phyloP scores from a whole-genome alignment of 2,888 invertebrate species.

The Drosophila setosimentum region DNA sequence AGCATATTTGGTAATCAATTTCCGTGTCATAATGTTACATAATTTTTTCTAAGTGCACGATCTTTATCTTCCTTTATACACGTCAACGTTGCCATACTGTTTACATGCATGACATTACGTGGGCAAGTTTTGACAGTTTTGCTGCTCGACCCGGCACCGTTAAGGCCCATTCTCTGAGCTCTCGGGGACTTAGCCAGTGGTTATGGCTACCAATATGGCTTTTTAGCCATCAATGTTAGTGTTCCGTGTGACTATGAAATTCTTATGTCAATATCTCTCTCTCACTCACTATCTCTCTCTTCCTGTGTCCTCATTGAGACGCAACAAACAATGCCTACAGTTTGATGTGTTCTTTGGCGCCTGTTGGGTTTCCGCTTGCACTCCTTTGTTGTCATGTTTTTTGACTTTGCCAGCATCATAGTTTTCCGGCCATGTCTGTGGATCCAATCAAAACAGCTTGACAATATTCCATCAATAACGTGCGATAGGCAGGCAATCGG shows the following conservation, averaged over 20 bases:
- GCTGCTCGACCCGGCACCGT: conserved; percentile 11
- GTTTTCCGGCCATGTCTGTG: conserved; percentile 31
- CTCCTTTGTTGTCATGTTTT: conserved; percentile 22
- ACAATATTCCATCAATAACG: conserved; percentile 75
- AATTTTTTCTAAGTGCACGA: conserved; percentile 21
- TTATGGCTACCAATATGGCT: conserved; percentile 20
- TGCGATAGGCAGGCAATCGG: conserved; percentile 14
- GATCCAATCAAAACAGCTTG: conserved; percentile 59
- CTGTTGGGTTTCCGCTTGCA: conserved; percentile 9
- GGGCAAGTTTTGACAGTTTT: conserved; percentile 67
- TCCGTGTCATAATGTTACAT: not conserved
- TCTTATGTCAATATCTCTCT: conserved; percentile 49
- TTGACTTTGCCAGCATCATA: conserved; percentile 25
- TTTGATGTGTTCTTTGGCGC: conserved; percentile 52
- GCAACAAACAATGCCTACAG: conserved; percentile 41
- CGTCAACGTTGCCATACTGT: conserved; percentile 43
- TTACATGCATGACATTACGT: conserved; percentile 68
- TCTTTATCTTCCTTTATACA: conserved; percentile 21
- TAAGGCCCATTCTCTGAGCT: conserved; percentile 25
- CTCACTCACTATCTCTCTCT: not conserved
- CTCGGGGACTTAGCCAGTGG: conserved; percentile 14
- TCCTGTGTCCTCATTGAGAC: conserved; percentile 1
- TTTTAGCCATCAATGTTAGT: conserved; percentile 49
- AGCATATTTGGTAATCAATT: not conserved
- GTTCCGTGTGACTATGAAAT: conserved; percentile 63